These are phyloP conservation scores for Misgurnus anguillicaudatus DNA, from an alignment of 2,113 vertebrate genomes.

Conservation along the genomic window DNA sequence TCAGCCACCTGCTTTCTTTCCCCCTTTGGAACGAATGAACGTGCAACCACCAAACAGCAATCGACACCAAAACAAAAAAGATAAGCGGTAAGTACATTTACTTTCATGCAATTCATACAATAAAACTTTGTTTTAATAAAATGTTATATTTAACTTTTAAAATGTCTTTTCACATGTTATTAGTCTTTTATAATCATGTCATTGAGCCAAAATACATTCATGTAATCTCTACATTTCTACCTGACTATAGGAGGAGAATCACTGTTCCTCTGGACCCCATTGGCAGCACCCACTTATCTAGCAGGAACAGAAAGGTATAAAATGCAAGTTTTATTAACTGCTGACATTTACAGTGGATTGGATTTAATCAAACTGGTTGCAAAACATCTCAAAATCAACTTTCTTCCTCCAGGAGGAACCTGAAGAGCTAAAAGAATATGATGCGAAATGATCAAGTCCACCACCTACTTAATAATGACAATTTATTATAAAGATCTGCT, in stretches of 20 bases:
- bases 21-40: conserved; percentile 56
- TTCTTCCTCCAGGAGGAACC: conserved; percentile 64
- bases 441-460: conserved; percentile 41
- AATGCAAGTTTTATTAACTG: background rate
- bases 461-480: background rate
- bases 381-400: background rate
- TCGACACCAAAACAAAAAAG: conserved; percentile 55
- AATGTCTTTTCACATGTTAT: no score
- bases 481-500: background rate
- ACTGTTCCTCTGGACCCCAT: conserved; percentile 72
- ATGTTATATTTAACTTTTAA: no score
- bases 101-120: background rate
- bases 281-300: conserved; percentile 59
- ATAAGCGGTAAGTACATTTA: conserved; percentile 66
- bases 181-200: background rate
- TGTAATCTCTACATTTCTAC: background rate
- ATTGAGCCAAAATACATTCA: background rate
- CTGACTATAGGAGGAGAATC: conserved; percentile 63
- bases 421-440: conserved; percentile 45
- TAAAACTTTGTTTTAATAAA: no score
- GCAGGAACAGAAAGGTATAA: conserved; percentile 64
- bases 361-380: background rate
- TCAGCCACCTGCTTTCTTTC: conserved; percentile 40
- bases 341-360: background rate
- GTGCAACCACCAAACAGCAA: conserved; percentile 50